A percentile compares a stretch with the other conserved stretches of the same genome.
phyloP scores from a whole-genome alignment of 2,113 vertebrate genomes.

The Danionella cerebrum region DNA sequence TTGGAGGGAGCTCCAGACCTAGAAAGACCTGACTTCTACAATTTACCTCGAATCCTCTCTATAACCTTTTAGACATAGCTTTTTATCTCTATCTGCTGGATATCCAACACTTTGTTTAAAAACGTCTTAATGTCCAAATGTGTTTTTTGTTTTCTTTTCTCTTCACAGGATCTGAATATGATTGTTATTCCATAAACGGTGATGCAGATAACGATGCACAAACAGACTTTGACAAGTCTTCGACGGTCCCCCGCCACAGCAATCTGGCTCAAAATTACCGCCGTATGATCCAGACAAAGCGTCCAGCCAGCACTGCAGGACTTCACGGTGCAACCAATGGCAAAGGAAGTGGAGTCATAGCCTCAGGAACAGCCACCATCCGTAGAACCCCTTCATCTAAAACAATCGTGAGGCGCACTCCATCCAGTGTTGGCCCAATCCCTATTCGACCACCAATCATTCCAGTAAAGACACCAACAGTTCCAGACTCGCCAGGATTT shows the following conservation, averaged over 20 bases:
- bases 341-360: constrained; percentile 51
- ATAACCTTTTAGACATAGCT: too few relatives aligned
- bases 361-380: constrained; percentile 91
- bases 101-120: too few relatives aligned
- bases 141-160: not conserved
- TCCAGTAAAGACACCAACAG: constrained; percentile 86
- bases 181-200: constrained; percentile 93
- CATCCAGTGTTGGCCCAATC: constrained; percentile 87
- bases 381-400: constrained; percentile 93
- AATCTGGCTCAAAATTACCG: constrained; percentile 96
- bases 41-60: too few relatives aligned
- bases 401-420: constrained; percentile 81
- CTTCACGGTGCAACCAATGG: constrained; percentile 66
- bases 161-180: constrained; percentile 83
- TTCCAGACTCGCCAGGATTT: constrained; percentile 77
- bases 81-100: too few relatives aligned
- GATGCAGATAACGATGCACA: constrained; percentile 78
- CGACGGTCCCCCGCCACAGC: constrained; percentile 93
- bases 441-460: constrained; percentile 91
- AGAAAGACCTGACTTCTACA: too few relatives aligned
- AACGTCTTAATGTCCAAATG: too few relatives aligned
- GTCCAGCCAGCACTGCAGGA: constrained; percentile 87
- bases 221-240: constrained; percentile 89
- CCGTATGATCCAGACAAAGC: constrained; percentile 95
- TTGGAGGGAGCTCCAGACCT: too few relatives aligned